A percentile compares a stretch with the other conserved stretches of the same genome.
These are phyloP conservation scores for Parambassis ranga DNA, from an alignment of 2,797 vertebrate species.

Conservation along the genomic window DNA sequence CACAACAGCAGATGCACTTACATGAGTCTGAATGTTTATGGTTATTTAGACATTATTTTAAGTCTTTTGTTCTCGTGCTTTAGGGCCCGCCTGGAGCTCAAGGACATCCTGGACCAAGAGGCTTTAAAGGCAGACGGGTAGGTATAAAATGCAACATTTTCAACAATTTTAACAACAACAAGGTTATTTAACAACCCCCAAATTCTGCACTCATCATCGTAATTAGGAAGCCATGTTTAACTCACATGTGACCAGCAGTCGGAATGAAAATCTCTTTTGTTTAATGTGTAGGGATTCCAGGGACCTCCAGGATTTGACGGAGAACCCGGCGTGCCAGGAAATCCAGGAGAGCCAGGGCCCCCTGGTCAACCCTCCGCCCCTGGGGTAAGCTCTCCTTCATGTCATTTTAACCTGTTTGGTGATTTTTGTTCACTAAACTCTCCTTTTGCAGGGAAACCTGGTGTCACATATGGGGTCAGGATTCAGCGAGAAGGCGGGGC, in stretches of 20 bases:
- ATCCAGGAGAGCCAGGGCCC: constrained; percentile 89
- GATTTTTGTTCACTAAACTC: background rate
- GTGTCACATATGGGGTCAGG: constrained; percentile 89
- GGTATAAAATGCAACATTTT: too few relatives aligned
- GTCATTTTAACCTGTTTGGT: background rate
- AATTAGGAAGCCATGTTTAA: too few relatives aligned
- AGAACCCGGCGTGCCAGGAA: constrained; percentile 92
- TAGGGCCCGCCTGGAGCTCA: constrained; percentile 92
- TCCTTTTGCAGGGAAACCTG: constrained; percentile 74
- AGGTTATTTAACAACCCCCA: too few relatives aligned
- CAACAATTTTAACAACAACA: too few relatives aligned
- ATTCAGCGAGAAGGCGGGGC: constrained; percentile 87
- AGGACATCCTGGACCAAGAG: constrained; percentile 86
- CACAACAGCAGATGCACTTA: too few relatives aligned
- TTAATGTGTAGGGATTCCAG: constrained; percentile 86
- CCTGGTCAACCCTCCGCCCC: constrained; percentile 83
- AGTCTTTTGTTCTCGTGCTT: background rate
- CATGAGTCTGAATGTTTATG: too few relatives aligned
- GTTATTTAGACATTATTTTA: background rate
- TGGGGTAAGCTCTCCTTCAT: constrained; percentile 76
- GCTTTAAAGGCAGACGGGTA: constrained; percentile 92
- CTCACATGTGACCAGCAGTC: too few relatives aligned
- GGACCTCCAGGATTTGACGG: constrained; percentile 93
- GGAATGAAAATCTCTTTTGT: too few relatives aligned
- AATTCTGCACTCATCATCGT: too few relatives aligned